These are phyloP conservation scores for Pimephales promelas DNA, from an alignment of 2,113 vertebrate genomes.

Conservation along the genomic window DNA sequence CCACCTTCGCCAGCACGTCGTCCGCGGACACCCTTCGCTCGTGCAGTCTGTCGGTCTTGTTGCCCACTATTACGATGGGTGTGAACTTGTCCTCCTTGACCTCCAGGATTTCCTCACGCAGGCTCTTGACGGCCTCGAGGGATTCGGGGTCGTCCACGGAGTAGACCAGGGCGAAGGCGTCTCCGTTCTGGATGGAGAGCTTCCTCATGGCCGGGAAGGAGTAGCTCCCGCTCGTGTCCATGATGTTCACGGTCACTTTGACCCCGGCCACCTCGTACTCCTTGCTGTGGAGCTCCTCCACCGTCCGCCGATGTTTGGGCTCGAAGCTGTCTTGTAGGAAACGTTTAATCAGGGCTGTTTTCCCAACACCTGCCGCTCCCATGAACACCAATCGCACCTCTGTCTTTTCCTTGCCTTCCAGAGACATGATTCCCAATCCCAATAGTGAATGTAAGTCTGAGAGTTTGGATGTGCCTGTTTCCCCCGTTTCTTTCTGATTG, in stretches of 20 bases:
- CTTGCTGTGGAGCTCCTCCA: slow-evolving; percentile 90
- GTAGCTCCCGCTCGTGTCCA: slow-evolving; percentile 92
- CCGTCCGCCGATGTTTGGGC: slow-evolving; percentile 85
- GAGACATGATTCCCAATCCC: slow-evolving; percentile 76
- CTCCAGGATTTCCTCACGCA: slow-evolving; percentile 89
- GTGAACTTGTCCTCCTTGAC: slow-evolving; percentile 87
- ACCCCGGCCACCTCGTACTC: slow-evolving; percentile 84
- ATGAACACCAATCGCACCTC: slow-evolving; percentile 87
- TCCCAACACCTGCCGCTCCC: slow-evolving; percentile 87
- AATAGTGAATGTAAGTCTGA: neutral
- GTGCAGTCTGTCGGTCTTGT: slow-evolving; percentile 79
- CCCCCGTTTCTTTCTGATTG: too few relatives aligned
- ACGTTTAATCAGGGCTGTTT: slow-evolving; percentile 85
- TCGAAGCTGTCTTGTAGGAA: slow-evolving; percentile 89
- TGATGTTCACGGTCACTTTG: slow-evolving; percentile 84
- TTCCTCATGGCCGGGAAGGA: slow-evolving; percentile 92
- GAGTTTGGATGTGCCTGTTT: neutral
- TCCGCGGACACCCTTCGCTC: slow-evolving; percentile 76
- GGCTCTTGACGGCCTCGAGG: slow-evolving; percentile 82
- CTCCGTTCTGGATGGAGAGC: slow-evolving; percentile 88
- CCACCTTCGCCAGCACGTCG: slow-evolving; percentile 81
- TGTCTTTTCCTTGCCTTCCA: slow-evolving; percentile 84
- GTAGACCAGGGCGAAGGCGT: slow-evolving; percentile 88
- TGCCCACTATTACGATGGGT: slow-evolving; percentile 88
- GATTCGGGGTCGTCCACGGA: slow-evolving; percentile 86